phyloP scores from a whole-genome alignment of 1,140 invertebrate genomes.

The Anagrus nilaparvatae region DNA sequence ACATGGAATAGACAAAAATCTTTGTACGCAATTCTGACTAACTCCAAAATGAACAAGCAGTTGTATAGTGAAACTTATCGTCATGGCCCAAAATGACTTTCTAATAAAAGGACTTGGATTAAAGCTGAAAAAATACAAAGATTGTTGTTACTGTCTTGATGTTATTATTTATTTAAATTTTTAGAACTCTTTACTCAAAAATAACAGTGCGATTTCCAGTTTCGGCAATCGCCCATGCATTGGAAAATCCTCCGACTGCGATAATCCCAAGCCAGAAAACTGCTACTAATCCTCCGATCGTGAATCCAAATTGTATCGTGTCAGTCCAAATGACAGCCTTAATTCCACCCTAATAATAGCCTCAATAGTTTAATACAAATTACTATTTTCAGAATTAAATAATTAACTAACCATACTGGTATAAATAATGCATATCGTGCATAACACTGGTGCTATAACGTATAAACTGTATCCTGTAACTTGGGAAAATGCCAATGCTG shows the following conservation, averaged over 20 bases:
- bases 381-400: not conserved
- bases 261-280: conserved; percentile 53
- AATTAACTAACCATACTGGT: conserved; percentile 52
- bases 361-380: not conserved
- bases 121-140: conserved; percentile 38
- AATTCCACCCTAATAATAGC: conserved; percentile 52
- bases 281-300: conserved; percentile 53
- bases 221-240: conserved; percentile 24
- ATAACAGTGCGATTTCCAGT: conserved; percentile 27
- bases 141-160: not conserved
- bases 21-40: conserved; percentile 56
- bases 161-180: not conserved
- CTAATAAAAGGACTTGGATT: conserved; percentile 44
- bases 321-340: conserved; percentile 67
- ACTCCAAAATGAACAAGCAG: conserved; percentile 51
- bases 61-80: conserved; percentile 45
- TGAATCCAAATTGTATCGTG: conserved; percentile 56
- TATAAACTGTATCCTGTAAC: conserved; percentile 59
- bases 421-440: conserved; percentile 67
- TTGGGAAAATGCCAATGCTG: conserved; percentile 50
- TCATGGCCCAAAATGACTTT: conserved; percentile 49
- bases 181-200: conserved; percentile 27
- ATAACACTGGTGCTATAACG: conserved; percentile 56
- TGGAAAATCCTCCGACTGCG: conserved; percentile 51
- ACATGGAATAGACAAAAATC: conserved; percentile 51